phyloP scores from a whole-genome alignment of 2,113 vertebrate species.

The Indicator indicator region DNA sequence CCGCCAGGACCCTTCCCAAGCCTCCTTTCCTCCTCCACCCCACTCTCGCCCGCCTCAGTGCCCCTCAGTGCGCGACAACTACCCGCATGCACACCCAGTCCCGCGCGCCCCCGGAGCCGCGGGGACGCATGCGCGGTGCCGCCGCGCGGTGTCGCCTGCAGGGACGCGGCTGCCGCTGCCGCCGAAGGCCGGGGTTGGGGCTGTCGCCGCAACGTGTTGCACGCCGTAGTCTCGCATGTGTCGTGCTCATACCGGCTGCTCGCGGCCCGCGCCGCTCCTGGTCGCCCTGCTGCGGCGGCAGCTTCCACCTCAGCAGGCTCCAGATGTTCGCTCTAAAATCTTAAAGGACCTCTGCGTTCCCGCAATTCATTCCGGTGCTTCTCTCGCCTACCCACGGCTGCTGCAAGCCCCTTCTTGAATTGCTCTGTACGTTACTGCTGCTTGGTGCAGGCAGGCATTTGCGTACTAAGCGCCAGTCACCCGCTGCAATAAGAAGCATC shows the following conservation, averaged over 20 bases:
- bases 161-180: background rate
- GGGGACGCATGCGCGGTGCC: background rate
- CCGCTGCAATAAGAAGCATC: background rate
- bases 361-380: background rate
- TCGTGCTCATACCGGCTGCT: background rate
- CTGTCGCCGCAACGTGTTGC: slow-evolving; percentile 9
- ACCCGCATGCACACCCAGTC: background rate
- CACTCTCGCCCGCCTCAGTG: fast-evolving
- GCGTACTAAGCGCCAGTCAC: background rate
- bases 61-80: background rate
- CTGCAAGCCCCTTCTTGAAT: background rate
- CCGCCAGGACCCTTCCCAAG: fast-evolving
- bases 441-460: background rate
- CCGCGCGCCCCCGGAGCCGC: background rate
- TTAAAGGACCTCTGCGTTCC: background rate
- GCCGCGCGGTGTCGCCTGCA: background rate
- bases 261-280: background rate
- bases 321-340: background rate
- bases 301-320: background rate
- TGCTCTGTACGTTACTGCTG: background rate
- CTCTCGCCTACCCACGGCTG: background rate
- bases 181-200: background rate
- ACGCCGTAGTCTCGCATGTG: background rate
- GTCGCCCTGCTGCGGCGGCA: background rate
- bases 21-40: fast-evolving